Evolutionary conservation across 2,888 invertebrate species (phyloP), one percentile per base, ranked within the genome.

Genomic region (Nesidiocoris tenuis): DNA sequence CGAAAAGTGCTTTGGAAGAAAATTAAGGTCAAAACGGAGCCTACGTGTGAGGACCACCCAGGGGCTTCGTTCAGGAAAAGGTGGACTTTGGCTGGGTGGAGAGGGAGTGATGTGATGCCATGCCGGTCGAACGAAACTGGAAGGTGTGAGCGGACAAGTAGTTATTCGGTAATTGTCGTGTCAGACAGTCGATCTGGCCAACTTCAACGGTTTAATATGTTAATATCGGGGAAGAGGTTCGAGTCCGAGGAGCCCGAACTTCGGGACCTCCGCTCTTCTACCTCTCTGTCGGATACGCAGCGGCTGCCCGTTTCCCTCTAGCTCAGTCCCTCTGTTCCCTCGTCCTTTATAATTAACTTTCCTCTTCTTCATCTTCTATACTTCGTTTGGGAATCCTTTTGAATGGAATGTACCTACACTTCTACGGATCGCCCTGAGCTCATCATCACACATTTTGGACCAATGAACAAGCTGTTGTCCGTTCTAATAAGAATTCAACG

Each of bases 131-230:
- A 39, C 39, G 39, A 12, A 39, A 39, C 39, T 3, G 59, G 61
- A 72, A 72, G 72, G 72, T 72, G 72, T 72, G 72, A 72, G 61
- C 72, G 72, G 72, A 72, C 72, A 72, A 72, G 72, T 72, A 72
- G 72, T 72, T 72, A 72, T 63, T 61, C 63, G 63, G 72, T 72
- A 72, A 72, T 72, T 72, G 72, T 72, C 72, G 61, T 72, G 72
- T 72, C 72, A 72, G 72, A 72, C 72, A 72, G 72, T 72, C 72
- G 61, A 72, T 72, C 72, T 61, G 72, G 57, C 72, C 72, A 72
- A 72, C 72, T 72, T 72, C 74, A 75, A 75, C 75, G 75, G 75
- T 75, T 75, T 75, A 75, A 75, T 75, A 75, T 75, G 75, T 67
- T 75, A 75, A 75, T 75, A 72, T 21, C 39, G 72, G 61, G 61